Evolutionary conservation across 2,113 vertebrate species (phyloP), one percentile per base, ranked within the genome.

Genomic region (Boulengeromyrus knoepffleri): DNA sequence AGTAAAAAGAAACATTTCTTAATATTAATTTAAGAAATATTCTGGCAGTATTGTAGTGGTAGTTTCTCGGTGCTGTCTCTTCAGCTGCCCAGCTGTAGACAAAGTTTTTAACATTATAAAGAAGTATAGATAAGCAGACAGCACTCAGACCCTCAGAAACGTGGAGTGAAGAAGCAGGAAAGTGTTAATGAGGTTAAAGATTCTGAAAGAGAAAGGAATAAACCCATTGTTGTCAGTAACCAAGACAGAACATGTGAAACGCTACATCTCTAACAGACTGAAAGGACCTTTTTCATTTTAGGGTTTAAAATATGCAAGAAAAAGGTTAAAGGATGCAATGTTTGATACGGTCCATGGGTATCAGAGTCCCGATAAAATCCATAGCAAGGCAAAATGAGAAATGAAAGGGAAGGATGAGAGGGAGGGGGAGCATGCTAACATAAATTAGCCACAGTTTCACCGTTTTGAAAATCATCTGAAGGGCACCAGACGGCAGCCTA

Each of bases 401-500:
- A 87, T 87, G 4, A 53, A 85, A 85, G 83, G 83, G 83, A 49
- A 50, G 66, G 46, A 36, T 89, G 49, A 89, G 66, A 89, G 49
- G 31, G 46, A 92, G 91, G 91, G 8, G 21, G 46, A 70, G 46
- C 88, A 70, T 50, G 39, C 15, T 21, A 77, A 77, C 66, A 50
- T 36, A 77, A 45, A 77, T 45, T 89, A 50, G 45, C 45, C 84
- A 86, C 24, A 86, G 47, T 49, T n/a, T 24, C 42, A 27, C 47
- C 10, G 15, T 49, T 27, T 24, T 47, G 21, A 47, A 85, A 86
- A 80, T 80, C 74, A 45, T 47, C 27, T 50, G 7, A 87, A 53
- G 10, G 50, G n/a, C 49, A 87, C n/a, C n/a, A 52, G 6, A 53
- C 21, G 2, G 10, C 13, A 86, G 12, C 45, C 21, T 42, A 85